Base-by-base conservation (phyloP, 2,113 vertebrate genomes). In the Thermophis baileyi region DNA sequence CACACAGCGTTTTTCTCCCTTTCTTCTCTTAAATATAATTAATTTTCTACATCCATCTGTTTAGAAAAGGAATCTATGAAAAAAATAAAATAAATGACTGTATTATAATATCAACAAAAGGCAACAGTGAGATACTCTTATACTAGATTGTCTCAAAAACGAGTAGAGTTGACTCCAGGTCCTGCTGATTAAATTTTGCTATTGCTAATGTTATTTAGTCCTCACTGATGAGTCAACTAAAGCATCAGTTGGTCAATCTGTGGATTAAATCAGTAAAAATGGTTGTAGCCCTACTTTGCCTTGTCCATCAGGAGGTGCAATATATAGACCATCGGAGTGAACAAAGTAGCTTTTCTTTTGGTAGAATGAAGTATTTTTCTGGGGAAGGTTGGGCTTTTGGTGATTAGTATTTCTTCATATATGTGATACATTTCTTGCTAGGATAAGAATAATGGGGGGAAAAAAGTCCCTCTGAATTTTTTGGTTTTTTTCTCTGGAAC, bases 11-110 rank as follows among this genome's bases (percentile, higher is more conserved):
- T 50, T 0, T 47, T 40, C 20, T 18, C 35, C 24, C 50, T 12
- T 55, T 30, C 22, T 40, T 30, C 18, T 22, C 8, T 60, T 87
- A 88, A 85, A 49, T 30, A 90, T 94, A 89, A 74, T 69, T 54
- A 0, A 12, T 4, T 74, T 0, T 74, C 40, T 30, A 30, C 27
- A 49, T 50, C 57, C 0, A 0, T 91, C 93, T 49, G 0, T 0
- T 35, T n/a, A 1, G 92, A 63, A 92, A 91, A 86, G 18, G 44
- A 0, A 92, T 92, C 93, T 93, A 74, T 86, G 18, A 47, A 60
- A 57, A 25, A 88, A 88, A 85, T 25, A 44, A 89, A 40, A 60
- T 22, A 35, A 30, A 90, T 81, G 74, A 30, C 6, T 55, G 16
- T 51, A 63, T 40, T 49, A 50, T 27, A 74, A 2, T 18, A 74